A percentile compares a stretch with the other conserved stretches of the same genome.
Conservation (phyloP, 2,888 invertebrate genomes). For the Lathronympha strigana region DNA sequence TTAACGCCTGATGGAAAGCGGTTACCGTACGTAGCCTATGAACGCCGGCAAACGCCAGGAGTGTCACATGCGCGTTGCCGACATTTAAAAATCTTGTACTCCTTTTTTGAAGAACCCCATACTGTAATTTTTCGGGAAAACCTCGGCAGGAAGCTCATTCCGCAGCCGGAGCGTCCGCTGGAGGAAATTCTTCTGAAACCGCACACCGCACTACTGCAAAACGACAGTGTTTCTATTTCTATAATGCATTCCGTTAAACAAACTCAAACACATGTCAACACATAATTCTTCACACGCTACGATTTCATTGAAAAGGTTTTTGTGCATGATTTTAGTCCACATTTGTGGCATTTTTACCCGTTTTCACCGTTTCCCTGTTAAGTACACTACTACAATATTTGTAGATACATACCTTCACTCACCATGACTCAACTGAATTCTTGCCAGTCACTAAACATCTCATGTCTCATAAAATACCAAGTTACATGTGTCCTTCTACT, state of each 20-base stretch:
- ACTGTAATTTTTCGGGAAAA: no score
- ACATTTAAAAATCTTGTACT: no score
- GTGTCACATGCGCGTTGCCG: no score
- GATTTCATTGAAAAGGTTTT: background rate
- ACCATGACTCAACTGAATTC: conserved; percentile 10
- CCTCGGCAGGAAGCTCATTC: no score
- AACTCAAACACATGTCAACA: background rate
- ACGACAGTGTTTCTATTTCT: background rate
- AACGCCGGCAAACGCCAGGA: no score
- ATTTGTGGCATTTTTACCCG: conserved; percentile 16
- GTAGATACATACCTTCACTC: conserved; percentile 5
- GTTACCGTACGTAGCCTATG: no score
- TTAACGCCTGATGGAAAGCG: no score
- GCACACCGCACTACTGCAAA: no score
- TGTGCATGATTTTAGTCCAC: background rate
- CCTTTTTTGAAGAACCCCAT: no score
- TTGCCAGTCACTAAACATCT: background rate
- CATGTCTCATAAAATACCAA: background rate
- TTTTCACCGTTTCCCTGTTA: conserved; percentile 26
- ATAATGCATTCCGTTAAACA: conserved; percentile 1
- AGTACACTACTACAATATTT: conserved; percentile 17
- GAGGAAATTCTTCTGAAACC: no score
- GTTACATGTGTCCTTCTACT: background rate
- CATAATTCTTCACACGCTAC: background rate
- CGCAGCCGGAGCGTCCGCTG: no score